Evolutionary conservation across 2,888 invertebrate genomes (phyloP).

Genomic region (Euzetes globulus): DNA sequence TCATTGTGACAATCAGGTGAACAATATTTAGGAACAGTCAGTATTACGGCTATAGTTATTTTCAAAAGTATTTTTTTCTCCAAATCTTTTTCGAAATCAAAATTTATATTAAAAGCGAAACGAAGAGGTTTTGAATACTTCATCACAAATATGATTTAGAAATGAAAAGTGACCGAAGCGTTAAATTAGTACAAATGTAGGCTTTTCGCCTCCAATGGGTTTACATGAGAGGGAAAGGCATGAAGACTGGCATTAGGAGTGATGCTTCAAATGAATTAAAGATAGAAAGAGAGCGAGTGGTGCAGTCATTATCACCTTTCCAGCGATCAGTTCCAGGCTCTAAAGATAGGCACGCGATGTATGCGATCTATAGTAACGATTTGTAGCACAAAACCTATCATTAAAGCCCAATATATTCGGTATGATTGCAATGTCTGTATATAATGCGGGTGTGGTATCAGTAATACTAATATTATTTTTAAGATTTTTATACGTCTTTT

Average conservation of each 20-base stretch:
- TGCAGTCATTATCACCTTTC: conserved; percentile 15
- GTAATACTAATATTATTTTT: conserved; percentile 19
- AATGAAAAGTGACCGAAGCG: not conserved
- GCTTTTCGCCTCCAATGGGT: not conserved
- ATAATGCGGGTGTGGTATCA: conserved; percentile 20
- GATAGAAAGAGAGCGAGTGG: not conserved
- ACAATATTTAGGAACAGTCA: not conserved
- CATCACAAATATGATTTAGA: not conserved
- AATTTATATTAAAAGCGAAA: not conserved
- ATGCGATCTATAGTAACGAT: not conserved
- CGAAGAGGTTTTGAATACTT: too few relatives aligned
- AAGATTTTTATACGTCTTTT: not conserved
- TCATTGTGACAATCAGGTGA: not conserved
- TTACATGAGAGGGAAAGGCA: not conserved
- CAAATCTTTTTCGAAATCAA: not conserved
- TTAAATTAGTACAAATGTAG: not conserved
- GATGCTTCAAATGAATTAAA: not conserved
- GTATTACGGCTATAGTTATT: not conserved
- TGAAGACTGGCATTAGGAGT: not conserved
- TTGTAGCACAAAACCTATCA: not conserved
- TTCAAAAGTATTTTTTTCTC: not conserved
- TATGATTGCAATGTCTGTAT: conserved; percentile 2
- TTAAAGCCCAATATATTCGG: not conserved
- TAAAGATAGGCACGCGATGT: conserved; percentile 18
- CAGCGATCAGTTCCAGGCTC: conserved; percentile 11